Conservation (phyloP, 1,140 invertebrate species). For the Sycophila sp. region DNA sequence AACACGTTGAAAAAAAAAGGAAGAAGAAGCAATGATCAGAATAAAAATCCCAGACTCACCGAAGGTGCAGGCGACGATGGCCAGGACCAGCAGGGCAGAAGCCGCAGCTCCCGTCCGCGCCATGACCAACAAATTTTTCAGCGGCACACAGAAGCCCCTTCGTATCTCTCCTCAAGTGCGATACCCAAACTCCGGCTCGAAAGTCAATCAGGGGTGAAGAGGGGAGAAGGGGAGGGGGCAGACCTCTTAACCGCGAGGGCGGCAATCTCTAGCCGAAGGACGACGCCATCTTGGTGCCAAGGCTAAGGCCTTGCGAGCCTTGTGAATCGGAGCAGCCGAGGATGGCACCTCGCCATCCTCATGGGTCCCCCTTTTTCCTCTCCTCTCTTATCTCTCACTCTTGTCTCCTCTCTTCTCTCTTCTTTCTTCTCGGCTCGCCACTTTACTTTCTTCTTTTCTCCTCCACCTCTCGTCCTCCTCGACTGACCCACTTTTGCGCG, state of each 20-base stretch:
- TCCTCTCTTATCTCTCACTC: not conserved
- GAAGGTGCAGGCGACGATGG: conserved; percentile 4
- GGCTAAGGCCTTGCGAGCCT: conserved; percentile 7
- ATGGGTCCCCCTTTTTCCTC: not conserved
- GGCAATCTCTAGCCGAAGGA: conserved; percentile 34
- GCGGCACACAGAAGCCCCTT: not conserved
- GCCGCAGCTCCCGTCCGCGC: not conserved
- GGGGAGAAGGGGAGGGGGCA: not conserved
- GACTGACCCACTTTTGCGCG: conserved; percentile 32
- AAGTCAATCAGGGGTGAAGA: no score
- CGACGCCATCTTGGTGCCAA: conserved; percentile 35
- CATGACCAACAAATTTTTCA: conserved; percentile 33
- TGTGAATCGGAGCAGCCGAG: not conserved
- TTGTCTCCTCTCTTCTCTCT: not conserved
- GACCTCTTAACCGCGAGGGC: not conserved
- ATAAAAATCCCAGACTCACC: conserved; percentile 46
- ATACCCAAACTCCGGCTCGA: not conserved
- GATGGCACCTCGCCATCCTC: conserved; percentile 18
- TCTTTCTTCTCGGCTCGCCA: not conserved
- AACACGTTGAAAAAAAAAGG: no score
- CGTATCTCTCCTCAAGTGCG: not conserved
- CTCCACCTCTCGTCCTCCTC: not conserved
- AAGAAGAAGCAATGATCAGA: no score
- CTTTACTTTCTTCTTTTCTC: not conserved
- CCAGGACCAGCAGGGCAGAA: conserved; percentile 40